These are phyloP conservation scores for Drosophila pseudotalamancana DNA, from an alignment of 2,888 invertebrate genomes.

Conservation along the genomic window DNA sequence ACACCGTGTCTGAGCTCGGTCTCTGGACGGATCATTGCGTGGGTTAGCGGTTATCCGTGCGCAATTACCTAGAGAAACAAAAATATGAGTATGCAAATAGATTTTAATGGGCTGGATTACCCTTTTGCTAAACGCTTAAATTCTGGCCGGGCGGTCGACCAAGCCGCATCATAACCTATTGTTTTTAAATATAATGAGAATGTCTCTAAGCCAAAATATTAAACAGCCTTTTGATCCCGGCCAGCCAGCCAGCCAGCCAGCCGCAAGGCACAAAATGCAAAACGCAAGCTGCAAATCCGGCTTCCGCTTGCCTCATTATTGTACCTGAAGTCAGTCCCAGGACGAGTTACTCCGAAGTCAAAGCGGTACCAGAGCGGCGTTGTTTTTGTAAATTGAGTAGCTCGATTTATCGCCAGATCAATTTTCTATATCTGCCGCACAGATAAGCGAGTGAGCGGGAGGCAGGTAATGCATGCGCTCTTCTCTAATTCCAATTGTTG, in stretches of 20 bases:
- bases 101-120: conserved; percentile 82
- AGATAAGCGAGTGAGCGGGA: conserved; percentile 53
- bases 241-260: conserved; percentile 23
- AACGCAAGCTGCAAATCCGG: conserved; percentile 61
- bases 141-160: conserved; percentile 56
- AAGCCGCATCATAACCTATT: conserved; percentile 37
- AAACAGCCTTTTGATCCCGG: conserved; percentile 72
- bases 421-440: conserved; percentile 74
- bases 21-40: conserved; percentile 60
- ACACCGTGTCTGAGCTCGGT: background rate
- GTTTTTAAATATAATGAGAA: conserved; percentile 81
- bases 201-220: conserved; percentile 83
- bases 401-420: conserved; percentile 76
- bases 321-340: conserved; percentile 62
- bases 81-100: conserved; percentile 81
- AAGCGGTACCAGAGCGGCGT: conserved; percentile 60
- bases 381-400: conserved; percentile 74
- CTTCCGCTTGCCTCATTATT: conserved; percentile 67
- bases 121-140: conserved; percentile 73
- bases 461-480: conserved; percentile 10
- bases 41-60: conserved; percentile 79
- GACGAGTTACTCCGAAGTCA: conserved; percentile 57
- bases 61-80: conserved; percentile 82
- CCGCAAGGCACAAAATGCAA: conserved; percentile 1
- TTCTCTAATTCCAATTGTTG: conserved; percentile 61